Percentiles rank a stretch among this genome's conserved stretches.
phyloP scores from a whole-genome alignment of 2,797 vertebrate genomes.

The Pseudotriccus pelzelni region DNA sequence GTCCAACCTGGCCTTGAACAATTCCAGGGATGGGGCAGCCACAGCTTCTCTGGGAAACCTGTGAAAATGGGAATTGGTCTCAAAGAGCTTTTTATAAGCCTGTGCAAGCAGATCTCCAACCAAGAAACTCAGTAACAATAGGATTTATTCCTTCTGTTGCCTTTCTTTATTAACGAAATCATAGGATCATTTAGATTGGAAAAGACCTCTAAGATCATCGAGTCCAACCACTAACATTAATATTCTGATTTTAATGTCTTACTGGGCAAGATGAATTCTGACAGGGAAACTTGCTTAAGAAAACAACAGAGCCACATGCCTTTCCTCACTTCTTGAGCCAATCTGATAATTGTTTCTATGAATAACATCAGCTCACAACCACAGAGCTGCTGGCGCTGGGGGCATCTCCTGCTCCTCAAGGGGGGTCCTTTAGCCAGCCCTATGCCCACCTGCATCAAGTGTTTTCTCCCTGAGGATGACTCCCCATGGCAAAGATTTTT shows the following conservation, averaged over 20 bases:
- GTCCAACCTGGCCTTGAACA: fast-evolving
- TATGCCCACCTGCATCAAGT: neutral
- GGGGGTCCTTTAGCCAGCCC: neutral
- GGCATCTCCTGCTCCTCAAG: neutral
- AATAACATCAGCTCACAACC: neutral
- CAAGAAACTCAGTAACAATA: neutral
- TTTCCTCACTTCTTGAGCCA: neutral
- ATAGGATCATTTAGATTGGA: neutral
- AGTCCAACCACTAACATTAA: neutral
- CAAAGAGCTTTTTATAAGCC: neutral
- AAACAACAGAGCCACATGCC: neutral
- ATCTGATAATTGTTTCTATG: neutral
- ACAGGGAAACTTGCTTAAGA: neutral
- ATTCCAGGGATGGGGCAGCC: neutral
- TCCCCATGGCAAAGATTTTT: neutral
- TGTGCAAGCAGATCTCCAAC: neutral
- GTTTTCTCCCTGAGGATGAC: neutral
- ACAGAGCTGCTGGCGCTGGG: neutral
- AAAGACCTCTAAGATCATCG: neutral
- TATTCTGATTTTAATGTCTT: neutral
- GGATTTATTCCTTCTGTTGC: neutral
- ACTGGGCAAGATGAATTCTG: neutral
- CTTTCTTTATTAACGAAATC: neutral
- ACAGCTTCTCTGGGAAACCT: neutral
- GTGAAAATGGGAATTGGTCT: neutral